These are phyloP conservation scores for Asobara japonica DNA, from an alignment of 1,140 invertebrate species.

Conservation along the genomic window DNA sequence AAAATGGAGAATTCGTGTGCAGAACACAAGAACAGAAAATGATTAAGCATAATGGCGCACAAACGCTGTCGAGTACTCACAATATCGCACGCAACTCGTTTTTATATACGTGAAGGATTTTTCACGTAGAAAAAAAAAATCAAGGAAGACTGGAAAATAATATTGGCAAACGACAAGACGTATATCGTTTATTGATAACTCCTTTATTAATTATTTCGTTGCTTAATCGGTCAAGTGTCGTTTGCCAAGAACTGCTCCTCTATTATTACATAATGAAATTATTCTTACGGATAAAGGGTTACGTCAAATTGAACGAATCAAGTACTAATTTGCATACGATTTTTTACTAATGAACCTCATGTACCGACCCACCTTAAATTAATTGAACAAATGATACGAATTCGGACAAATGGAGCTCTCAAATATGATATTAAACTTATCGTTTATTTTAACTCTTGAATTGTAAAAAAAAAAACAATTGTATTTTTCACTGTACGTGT, in stretches of 20 bases:
- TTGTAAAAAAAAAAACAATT: too few relatives aligned
- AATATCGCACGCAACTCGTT: constrained; percentile 27
- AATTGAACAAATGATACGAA: neutral
- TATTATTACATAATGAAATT: neutral
- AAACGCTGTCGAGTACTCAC: constrained; percentile 35
- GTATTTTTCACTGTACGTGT: too few relatives aligned
- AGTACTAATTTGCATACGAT: neutral
- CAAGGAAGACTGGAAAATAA: neutral
- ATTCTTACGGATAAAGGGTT: neutral
- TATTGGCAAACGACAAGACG: neutral
- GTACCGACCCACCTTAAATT: neutral
- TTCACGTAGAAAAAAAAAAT: neutral
- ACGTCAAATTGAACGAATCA: neutral
- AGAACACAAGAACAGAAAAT: neutral
- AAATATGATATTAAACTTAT: neutral
- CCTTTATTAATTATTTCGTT: neutral
- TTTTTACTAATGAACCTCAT: neutral
- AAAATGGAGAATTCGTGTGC: neutral
- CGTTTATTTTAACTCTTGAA: neutral
- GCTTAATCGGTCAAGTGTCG: neutral
- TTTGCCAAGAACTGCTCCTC: neutral
- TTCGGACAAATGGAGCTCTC: neutral
- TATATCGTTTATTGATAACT: neutral
- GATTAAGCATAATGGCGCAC: constrained; percentile 23
- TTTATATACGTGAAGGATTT: neutral